phyloP scores from a whole-genome alignment of 2,797 vertebrate species.

The Pipistrellus pygmaeus region DNA sequence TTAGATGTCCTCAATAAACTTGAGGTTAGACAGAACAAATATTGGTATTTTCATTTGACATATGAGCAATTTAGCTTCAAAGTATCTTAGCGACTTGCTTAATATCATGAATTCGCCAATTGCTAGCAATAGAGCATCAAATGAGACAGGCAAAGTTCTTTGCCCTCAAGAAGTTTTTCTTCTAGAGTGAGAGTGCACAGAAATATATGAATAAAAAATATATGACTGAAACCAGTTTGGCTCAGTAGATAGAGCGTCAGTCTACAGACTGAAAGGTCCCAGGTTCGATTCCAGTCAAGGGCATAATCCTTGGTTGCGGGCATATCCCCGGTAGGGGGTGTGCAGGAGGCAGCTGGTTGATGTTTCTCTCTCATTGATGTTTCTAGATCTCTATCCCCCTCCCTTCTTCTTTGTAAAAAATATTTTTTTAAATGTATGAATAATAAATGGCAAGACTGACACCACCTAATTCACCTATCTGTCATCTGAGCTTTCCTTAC shows the following conservation, averaged over 20 bases:
- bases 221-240: too few species aligned
- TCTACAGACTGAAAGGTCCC: too few species aligned
- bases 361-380: too few species aligned
- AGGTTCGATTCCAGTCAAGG: too few species aligned
- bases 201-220: not conserved
- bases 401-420: too few species aligned
- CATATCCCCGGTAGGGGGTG: too few species aligned
- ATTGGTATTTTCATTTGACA: constrained; percentile 6
- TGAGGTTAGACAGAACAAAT: constrained; percentile 31
- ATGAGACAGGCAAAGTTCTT: not conserved
- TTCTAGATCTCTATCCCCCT: too few species aligned
- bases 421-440: not conserved
- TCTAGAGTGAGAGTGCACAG: not conserved
- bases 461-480: not conserved
- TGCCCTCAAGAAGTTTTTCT: not conserved
- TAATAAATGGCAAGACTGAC: not conserved
- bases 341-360: too few species aligned
- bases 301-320: too few species aligned
- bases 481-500: not conserved
- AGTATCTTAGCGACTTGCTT: constrained; percentile 15
- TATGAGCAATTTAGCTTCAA: not conserved
- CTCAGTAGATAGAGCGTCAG: too few species aligned
- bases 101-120: not conserved
- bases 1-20: constrained; percentile 34
- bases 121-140: not conserved